Conservation (phyloP, 1,140 invertebrate genomes). For the Drosophila tsacasi region DNA sequence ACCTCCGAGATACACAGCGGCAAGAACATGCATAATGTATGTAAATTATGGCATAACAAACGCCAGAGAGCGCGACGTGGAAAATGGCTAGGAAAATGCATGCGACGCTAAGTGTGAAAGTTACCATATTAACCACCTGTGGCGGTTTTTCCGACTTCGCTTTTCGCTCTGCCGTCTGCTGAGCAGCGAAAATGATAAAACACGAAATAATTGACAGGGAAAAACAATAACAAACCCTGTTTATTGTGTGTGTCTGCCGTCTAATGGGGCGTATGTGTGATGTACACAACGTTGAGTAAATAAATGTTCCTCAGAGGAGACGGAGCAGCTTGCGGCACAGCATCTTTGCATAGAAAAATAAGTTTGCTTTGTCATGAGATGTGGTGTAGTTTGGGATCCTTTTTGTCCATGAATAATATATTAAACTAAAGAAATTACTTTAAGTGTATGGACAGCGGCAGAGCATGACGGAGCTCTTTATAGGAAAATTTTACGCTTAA, state of each 20-base stretch:
- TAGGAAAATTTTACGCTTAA: background rate
- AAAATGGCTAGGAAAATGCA: slow-evolving; percentile 39
- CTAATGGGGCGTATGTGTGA: slow-evolving; percentile 76
- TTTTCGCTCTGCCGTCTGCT: background rate
- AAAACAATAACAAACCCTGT: slow-evolving; percentile 57
- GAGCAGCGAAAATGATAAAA: slow-evolving; percentile 18
- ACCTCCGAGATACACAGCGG: slow-evolving; percentile 58
- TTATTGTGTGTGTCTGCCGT: slow-evolving; percentile 70
- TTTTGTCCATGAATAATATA: slow-evolving; percentile 50
- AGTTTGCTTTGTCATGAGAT: slow-evolving; percentile 46
- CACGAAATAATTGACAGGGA: slow-evolving; percentile 13
- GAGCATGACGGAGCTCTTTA: background rate
- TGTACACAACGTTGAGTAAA: slow-evolving; percentile 73
- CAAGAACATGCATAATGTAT: slow-evolving; percentile 78
- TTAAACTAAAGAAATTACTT: slow-evolving; percentile 41
- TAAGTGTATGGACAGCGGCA: slow-evolving; percentile 6
- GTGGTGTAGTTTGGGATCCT: slow-evolving; percentile 11
- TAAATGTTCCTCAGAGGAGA: slow-evolving; percentile 52
- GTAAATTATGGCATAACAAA: slow-evolving; percentile 76
- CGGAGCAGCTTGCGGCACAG: slow-evolving; percentile 3
- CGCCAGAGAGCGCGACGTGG: slow-evolving; percentile 23
- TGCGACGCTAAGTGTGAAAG: slow-evolving; percentile 72
- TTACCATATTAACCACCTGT: slow-evolving; percentile 81
- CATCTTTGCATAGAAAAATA: slow-evolving; percentile 63
- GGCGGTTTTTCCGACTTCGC: slow-evolving; percentile 35